A percentile compares a stretch with the other conserved stretches of the same genome.
These are phyloP conservation scores for Trichogramma pretiosum DNA, from an alignment of 1,140 invertebrate species.

Conservation along the genomic window DNA sequence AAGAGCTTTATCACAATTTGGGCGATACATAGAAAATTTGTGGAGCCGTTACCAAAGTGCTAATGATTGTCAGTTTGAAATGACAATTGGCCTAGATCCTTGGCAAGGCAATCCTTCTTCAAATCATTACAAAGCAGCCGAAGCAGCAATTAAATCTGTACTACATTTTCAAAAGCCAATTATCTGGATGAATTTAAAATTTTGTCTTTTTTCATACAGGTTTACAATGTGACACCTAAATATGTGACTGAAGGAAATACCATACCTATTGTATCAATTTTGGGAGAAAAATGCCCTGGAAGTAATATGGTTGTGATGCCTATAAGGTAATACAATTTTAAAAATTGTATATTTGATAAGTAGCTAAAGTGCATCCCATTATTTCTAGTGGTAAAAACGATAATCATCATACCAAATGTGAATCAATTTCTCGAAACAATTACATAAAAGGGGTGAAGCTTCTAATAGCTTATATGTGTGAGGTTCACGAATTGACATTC, in stretches of 20 bases:
- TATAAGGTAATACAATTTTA: slow-evolving; percentile 18
- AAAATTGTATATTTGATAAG: slow-evolving; percentile 3
- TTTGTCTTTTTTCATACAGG: slow-evolving; percentile 5
- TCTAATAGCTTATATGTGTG: slow-evolving; percentile 23
- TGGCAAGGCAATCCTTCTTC: slow-evolving; percentile 21
- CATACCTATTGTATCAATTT: slow-evolving; percentile 19
- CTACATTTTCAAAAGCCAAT: neutral
- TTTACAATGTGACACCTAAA: slow-evolving; percentile 16
- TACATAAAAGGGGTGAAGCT: slow-evolving; percentile 21
- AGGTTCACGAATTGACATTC: slow-evolving; percentile 18
- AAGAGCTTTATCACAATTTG: slow-evolving; percentile 12
- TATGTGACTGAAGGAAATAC: slow-evolving; percentile 21
- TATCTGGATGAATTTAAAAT: neutral
- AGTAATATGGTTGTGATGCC: slow-evolving; percentile 22
- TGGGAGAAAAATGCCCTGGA: slow-evolving; percentile 10
- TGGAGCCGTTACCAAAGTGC: slow-evolving; percentile 14
- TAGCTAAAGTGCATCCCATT: too few species aligned
- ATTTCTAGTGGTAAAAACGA: slow-evolving; percentile 18
- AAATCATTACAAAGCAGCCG: slow-evolving; percentile 20
- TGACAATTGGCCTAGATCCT: slow-evolving; percentile 20
- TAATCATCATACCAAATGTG: slow-evolving; percentile 4
- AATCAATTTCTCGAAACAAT: slow-evolving; percentile 18
- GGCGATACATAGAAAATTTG: slow-evolving; percentile 17
- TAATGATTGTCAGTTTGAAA: slow-evolving; percentile 18
- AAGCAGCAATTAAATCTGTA: slow-evolving; percentile 20